phyloP scores from a whole-genome alignment of 1,140 invertebrate species.

The Rhagoletis zephyria region DNA sequence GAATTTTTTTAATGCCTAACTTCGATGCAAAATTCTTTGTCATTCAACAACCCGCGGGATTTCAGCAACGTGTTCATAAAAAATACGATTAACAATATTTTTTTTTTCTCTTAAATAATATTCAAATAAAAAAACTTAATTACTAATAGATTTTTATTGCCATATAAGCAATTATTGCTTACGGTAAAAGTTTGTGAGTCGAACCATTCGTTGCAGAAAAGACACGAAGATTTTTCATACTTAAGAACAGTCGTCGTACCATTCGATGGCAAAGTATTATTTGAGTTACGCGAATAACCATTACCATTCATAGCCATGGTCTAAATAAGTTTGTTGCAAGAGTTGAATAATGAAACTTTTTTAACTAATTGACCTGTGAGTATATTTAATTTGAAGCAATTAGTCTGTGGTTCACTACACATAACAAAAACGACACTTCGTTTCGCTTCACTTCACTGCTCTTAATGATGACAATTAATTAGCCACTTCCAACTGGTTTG shows the following conservation, averaged over 20 bases:
- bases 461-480: conserved; percentile 41
- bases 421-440: not conserved
- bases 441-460: not conserved
- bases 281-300: not conserved
- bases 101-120: too few relatives aligned
- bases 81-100: too few relatives aligned
- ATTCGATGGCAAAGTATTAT: not conserved
- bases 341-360: too few relatives aligned
- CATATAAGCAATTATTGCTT: conserved; percentile 6
- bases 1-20: too few relatives aligned
- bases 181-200: conserved; percentile 77
- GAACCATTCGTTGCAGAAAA: conserved; percentile 78
- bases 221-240: conserved; percentile 75
- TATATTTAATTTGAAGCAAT: not conserved
- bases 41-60: too few relatives aligned
- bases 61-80: too few relatives aligned
- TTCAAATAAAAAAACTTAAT: too few relatives aligned
- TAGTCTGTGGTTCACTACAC: not conserved
- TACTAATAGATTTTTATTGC: too few relatives aligned
- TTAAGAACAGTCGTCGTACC: conserved; percentile 67
- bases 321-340: not conserved
- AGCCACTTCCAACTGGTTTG: conserved; percentile 23
- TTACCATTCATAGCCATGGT: conserved; percentile 24
- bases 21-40: too few relatives aligned
- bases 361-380: not conserved